Percentiles rank a stretch among this genome's conserved stretches.
These are phyloP conservation scores for Epicampocera succincta DNA, from an alignment of 2,888 invertebrate genomes.

Conservation along the genomic window DNA sequence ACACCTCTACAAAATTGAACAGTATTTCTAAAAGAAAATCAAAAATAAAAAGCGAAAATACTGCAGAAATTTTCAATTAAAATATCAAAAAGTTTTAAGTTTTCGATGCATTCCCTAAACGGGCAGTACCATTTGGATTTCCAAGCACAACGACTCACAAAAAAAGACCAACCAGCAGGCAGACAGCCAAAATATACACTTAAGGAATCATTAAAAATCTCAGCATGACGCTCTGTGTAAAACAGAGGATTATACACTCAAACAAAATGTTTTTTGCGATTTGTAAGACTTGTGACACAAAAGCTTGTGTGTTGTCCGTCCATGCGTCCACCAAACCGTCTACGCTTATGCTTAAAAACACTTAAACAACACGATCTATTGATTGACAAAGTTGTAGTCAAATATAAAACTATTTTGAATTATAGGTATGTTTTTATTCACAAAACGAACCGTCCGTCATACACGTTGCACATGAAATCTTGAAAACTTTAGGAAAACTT, in stretches of 20 bases:
- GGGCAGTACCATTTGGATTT: conserved; percentile 16
- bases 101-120: conserved; percentile 52
- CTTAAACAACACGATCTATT: conserved; percentile 39
- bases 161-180: conserved; percentile 6
- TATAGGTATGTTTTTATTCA: conserved; percentile 11
- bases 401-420: conserved; percentile 44
- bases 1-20: no score
- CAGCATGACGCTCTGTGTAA: conserved; percentile 54
- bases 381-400: conserved; percentile 70
- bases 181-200: conserved; percentile 41
- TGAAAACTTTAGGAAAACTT: not conserved
- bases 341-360: conserved; percentile 25
- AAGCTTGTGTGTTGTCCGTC: conserved; percentile 7
- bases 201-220: conserved; percentile 64
- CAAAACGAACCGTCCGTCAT: conserved; percentile 1
- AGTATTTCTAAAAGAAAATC: not conserved
- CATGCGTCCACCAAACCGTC: not conserved
- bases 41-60: no score
- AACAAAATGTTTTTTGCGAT: conserved; percentile 25
- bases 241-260: conserved; percentile 39
- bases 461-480: conserved; percentile 35
- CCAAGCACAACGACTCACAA: conserved; percentile 17
- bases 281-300: conserved; percentile 29
- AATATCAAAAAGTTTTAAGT: conserved; percentile 20
- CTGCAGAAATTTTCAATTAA: no score